Conservation (phyloP, 2,797 vertebrate genomes). For the Enteromius viviparus region DNA sequence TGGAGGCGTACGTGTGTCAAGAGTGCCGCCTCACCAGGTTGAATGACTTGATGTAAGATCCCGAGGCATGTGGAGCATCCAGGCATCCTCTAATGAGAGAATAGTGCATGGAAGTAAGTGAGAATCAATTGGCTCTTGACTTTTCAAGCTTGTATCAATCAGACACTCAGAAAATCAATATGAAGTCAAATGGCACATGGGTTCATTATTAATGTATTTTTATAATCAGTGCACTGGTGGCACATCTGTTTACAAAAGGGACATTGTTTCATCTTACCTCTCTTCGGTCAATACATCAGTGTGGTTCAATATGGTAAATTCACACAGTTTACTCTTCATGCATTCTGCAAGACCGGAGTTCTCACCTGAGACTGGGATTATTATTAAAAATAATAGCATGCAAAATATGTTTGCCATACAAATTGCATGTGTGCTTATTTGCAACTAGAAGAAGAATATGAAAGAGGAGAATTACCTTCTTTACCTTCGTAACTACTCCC, state of each 20-base stretch:
- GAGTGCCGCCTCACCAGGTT: neutral
- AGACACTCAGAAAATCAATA: constrained; percentile 77
- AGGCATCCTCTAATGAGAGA: constrained; percentile 48
- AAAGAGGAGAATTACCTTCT: no score
- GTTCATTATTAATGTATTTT: constrained; percentile 79
- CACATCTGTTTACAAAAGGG: constrained; percentile 45
- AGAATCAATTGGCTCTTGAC: constrained; percentile 71
- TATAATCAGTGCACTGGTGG: constrained; percentile 70
- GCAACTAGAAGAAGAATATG: no score
- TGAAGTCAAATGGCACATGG: constrained; percentile 68
- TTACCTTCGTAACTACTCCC: no score
- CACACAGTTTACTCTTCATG: constrained; percentile 20
- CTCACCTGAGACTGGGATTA: no score
- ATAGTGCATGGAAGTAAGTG: constrained; percentile 21
- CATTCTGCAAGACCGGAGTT: neutral
- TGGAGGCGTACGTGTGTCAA: neutral
- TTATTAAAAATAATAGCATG: no score
- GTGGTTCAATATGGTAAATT: constrained; percentile 30
- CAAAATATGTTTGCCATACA: no score
- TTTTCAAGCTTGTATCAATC: constrained; percentile 81
- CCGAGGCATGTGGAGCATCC: neutral
- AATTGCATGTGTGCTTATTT: no score
- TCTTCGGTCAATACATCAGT: constrained; percentile 32
- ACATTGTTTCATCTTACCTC: constrained; percentile 38
- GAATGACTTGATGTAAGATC: constrained; percentile 13